These are phyloP conservation scores for Pseudonaja textilis DNA, from an alignment of 2,113 vertebrate species.

Conservation along the genomic window DNA sequence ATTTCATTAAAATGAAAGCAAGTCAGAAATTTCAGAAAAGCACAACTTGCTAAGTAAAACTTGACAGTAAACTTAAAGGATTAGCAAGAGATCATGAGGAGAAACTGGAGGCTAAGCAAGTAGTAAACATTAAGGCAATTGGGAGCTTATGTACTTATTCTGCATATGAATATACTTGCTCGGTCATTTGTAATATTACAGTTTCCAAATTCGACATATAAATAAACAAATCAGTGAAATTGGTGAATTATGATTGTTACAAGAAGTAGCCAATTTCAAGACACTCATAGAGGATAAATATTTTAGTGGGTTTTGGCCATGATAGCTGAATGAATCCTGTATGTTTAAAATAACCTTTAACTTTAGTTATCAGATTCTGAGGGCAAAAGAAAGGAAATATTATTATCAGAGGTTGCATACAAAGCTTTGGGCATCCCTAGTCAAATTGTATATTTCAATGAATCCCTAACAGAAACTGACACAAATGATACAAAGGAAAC, in stretches of 20 bases:
- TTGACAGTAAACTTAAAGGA: background rate
- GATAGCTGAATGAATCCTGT: background rate
- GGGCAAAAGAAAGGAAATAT: background rate
- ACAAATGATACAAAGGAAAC: background rate
- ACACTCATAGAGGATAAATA: background rate
- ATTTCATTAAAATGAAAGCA: fast-evolving
- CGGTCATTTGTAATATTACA: background rate
- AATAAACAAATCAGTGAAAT: background rate
- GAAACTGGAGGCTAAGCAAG: background rate
- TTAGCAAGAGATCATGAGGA: background rate
- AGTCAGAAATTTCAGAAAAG: background rate
- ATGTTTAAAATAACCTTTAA: background rate
- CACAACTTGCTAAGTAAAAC: background rate
- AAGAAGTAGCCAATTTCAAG: background rate
- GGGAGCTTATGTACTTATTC: background rate
- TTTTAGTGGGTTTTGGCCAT: background rate
- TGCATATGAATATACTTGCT: background rate
- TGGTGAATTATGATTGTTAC: background rate
- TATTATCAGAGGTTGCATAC: background rate
- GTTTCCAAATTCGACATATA: background rate
- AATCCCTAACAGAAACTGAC: background rate
- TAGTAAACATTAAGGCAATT: background rate
- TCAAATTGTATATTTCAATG: background rate
- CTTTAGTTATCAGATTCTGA: background rate
- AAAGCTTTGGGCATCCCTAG: background rate